Base-by-base conservation (phyloP, 2,797 vertebrate genomes). In the Anableps anableps region DNA sequence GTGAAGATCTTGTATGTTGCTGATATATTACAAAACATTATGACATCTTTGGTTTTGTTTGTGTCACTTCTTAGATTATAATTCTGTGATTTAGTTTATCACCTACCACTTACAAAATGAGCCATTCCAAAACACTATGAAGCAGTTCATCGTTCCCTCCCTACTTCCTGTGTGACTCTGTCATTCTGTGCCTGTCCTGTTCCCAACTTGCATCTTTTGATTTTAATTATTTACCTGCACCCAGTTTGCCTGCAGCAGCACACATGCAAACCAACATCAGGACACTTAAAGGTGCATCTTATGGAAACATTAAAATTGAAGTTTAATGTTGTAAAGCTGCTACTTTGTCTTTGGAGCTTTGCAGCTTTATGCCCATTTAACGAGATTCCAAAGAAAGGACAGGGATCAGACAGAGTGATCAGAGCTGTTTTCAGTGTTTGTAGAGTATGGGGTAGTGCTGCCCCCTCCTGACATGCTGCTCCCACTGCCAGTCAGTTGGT, bases 211-310 rank as follows among this genome's bases (percentile, higher is more conserved):
- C 77, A 36, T 80, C 53, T 79, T 77, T 75, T 13, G 2, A 16
- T 74, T 77, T 93, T 2, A 92, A 92, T 93, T 87, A 91, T 93
- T 92, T 72, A 92, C 71, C 62, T 78, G 66, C 26, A 58, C 48
- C 50, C 76, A 76, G 78, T 87, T 87, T 86, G 78, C 79, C 76
- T 70, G 58, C 81, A 81, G 76, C 76, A 38, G 23, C 77, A 71
- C 72, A 47, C 66, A 21, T 38, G 16, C 45, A 4, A 41, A 47
- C 36, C 53, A 55, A 0, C 62, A 1, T 4, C n/a, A 19, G 43
- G 26, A 43, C 0, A 45, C 62, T 21, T 3, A 21, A 6, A 77
- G 50, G 41, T 60, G 31, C 16, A 51, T 34, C 70, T 36, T 74
- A 72, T 1, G 70, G 43, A 75, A 75, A 34, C 0, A 0, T 21